phyloP scores from a whole-genome alignment of 2,113 vertebrate genomes.

The Phylloscopus trochiloides region DNA sequence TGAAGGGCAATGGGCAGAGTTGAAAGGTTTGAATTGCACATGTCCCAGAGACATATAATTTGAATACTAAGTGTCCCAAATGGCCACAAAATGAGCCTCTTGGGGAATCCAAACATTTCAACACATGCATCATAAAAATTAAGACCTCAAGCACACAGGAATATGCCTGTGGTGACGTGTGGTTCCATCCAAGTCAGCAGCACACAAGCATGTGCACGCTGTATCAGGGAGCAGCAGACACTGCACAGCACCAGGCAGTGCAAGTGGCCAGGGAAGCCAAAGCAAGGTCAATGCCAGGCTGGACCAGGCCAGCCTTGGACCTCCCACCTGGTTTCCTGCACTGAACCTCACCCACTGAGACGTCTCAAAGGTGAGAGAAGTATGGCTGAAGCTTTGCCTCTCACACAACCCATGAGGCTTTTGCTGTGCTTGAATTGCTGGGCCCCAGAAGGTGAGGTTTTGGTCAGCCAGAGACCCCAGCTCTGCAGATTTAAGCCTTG shows the following conservation, averaged over 20 bases:
- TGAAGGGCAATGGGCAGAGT: not conserved
- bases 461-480: not conserved
- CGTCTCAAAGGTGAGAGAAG: not conserved
- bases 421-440: not conserved
- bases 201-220: fast-evolving
- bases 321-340: not conserved
- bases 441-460: not conserved
- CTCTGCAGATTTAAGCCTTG: not conserved
- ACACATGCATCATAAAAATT: not conserved
- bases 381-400: not conserved
- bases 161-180: not conserved
- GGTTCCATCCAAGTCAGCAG: not conserved
- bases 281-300: not conserved
- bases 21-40: not conserved
- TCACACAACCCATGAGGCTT: not conserved
- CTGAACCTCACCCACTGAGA: not conserved
- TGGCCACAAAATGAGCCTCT: not conserved
- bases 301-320: not conserved
- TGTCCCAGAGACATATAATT: not conserved
- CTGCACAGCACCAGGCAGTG: not conserved
- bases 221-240: not conserved
- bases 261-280: not conserved
- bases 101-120: not conserved
- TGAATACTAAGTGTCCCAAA: not conserved
- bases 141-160: not conserved